Conservation (phyloP, 2,797 vertebrate species). For the Sarcophilus harrisii region DNA sequence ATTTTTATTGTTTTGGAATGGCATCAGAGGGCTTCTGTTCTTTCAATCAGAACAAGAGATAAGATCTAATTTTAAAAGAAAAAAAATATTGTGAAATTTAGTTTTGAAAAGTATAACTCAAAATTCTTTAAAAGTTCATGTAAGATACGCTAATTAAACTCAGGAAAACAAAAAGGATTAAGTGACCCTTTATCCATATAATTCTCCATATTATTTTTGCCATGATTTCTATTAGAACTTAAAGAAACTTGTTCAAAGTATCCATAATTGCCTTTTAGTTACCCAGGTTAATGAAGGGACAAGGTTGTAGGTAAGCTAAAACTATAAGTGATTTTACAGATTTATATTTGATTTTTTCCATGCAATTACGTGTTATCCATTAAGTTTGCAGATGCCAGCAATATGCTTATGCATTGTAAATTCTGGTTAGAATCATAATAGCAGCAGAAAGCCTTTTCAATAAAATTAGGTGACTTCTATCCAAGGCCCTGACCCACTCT, state of each 20-base stretch:
- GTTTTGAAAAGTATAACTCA: neutral
- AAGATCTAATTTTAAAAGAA: neutral
- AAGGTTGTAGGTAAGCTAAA: conserved; percentile 13
- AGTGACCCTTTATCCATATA: neutral
- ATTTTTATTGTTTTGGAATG: neutral
- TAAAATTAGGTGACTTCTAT: neutral
- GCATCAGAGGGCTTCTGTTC: neutral
- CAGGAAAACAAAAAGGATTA: neutral
- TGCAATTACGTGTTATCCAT: conserved; percentile 41
- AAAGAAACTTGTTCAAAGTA: neutral
- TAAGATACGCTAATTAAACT: neutral
- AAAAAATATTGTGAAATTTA: neutral
- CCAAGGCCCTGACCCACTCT: neutral
- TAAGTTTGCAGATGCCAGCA: conserved; percentile 54
- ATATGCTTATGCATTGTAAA: conserved; percentile 56
- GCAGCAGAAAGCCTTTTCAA: neutral
- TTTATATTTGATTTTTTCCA: neutral
- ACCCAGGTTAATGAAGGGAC: conserved; percentile 42
- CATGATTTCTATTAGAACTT: neutral
- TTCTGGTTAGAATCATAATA: conserved; percentile 49
- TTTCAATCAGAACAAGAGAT: neutral
- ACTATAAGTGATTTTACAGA: conserved; percentile 3
- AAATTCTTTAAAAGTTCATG: neutral
- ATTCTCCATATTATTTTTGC: neutral
- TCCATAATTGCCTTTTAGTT: conserved; percentile 45